A percentile compares a stretch with the other conserved stretches of the same genome.
Conservation (phyloP, 2,888 invertebrate species). For the Tenthredo mesomela region DNA sequence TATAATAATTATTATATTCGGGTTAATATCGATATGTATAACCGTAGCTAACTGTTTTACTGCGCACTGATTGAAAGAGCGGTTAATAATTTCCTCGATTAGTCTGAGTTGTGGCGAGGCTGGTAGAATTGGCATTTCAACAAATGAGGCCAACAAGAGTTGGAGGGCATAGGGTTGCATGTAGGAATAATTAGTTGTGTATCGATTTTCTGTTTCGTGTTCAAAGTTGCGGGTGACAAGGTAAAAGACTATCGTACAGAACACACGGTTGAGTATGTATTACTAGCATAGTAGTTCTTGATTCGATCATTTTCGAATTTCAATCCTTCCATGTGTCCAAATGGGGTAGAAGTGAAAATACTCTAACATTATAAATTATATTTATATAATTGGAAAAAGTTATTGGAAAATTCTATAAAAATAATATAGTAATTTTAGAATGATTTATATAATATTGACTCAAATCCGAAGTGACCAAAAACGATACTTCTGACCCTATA, state of each 20-base stretch:
- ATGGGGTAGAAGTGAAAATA: no score
- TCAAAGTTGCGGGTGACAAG: neutral
- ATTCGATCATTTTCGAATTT: no score
- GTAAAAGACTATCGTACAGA: neutral
- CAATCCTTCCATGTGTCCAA: no score
- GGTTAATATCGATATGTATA: neutral
- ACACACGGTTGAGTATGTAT: neutral
- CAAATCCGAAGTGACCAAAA: no score
- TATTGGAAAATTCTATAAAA: no score
- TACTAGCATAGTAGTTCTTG: no score
- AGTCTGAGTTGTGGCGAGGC: neutral
- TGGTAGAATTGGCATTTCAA: constrained; percentile 17
- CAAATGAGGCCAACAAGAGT: constrained; percentile 24
- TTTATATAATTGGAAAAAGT: no score
- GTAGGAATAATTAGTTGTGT: constrained; percentile 40
- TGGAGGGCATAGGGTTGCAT: neutral
- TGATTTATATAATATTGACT: no score
- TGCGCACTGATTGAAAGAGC: constrained; percentile 23
- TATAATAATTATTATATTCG: neutral
- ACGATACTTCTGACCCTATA: no score
- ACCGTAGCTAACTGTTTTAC: neutral
- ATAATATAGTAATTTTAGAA: no score
- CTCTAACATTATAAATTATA: no score
- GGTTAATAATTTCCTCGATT: neutral
- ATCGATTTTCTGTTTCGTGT: constrained; percentile 42